Evolutionary conservation across 2,888 invertebrate species (phyloP), one percentile per base, ranked within the genome.

Genomic region (Lithophane semibrunnea): DNA sequence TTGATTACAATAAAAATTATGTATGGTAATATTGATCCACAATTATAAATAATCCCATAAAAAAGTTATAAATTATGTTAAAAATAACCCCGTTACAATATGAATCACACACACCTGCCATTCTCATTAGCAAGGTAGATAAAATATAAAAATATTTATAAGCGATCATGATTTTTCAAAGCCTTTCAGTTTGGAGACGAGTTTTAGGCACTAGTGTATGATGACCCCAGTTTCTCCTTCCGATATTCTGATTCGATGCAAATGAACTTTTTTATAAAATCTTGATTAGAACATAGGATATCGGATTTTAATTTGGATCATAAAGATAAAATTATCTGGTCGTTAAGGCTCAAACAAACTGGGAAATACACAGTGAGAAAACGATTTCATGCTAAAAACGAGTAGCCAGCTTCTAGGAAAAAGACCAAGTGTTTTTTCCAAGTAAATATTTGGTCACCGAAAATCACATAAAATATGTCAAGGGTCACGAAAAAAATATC

Each of bases 41-140:
- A 81, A 82, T 81, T 81, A 76, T 85, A 74, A 85, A 76, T 54
- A 37, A 74, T 63, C 10, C 58, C 47, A 73, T 84, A 67, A 83
- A 84, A 79, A 42, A 42, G 54, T 56, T 58, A 73, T 83, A 85
- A 85, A 77, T 76, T 72, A 65, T 65, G 24, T 74, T 49, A 3
- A 68, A 68, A 66, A 64, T 72, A 64, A 54, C 63, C 29, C 87
- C 79, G 87, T 86, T 86, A 84, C 58, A 73, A 52, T 72, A 4
- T 80, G 73, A 79, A 58, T 76, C 63, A 70, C 44, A 58, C 42
- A 75, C 73, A 78, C 77, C 68, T 79, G 79, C 61, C 18, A 56
- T 49, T 66, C 58, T 84, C 75, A 75, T 86, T 86, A 81, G 71
- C 49, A 54, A 77, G 13, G 60, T 70, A 56, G 37, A 52, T 77